Conservation (phyloP, 1,140 invertebrate genomes). For the Spodoptera frugiperda region DNA sequence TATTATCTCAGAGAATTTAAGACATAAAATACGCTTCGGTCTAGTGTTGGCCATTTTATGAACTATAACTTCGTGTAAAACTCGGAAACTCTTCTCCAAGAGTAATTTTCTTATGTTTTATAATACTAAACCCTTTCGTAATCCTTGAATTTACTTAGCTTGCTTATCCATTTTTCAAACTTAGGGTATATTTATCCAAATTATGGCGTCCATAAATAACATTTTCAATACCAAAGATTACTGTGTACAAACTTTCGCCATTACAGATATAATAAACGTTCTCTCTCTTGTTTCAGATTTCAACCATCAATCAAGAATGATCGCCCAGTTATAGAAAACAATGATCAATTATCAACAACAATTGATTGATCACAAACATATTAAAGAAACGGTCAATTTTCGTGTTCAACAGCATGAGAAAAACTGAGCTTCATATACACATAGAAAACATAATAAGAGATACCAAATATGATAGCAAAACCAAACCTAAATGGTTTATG, state of each 20-base stretch:
- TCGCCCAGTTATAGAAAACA: conserved; percentile 20
- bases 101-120: no score
- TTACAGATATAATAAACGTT: conserved; percentile 7
- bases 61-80: conserved; percentile 19
- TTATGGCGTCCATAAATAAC: background rate
- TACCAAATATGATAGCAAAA: conserved; percentile 63
- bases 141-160: no score
- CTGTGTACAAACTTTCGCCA: background rate
- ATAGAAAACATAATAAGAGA: conserved; percentile 30
- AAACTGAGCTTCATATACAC: conserved; percentile 31
- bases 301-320: conserved; percentile 40
- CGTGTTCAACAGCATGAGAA: conserved; percentile 52
- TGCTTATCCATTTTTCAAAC: background rate
- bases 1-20: conserved; percentile 2
- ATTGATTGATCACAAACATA: conserved; percentile 1
- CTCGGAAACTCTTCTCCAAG: background rate
- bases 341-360: background rate
- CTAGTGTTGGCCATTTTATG: conserved; percentile 9
- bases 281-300: conserved; percentile 42
- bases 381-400: background rate
- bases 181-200: background rate
- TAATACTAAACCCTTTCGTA: no score
- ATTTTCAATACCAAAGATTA: background rate
- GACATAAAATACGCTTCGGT: conserved; percentile 8
- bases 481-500: conserved; percentile 69